phyloP scores from a whole-genome alignment of 2,797 vertebrate genomes.

The Gymnopithys bicolor region DNA sequence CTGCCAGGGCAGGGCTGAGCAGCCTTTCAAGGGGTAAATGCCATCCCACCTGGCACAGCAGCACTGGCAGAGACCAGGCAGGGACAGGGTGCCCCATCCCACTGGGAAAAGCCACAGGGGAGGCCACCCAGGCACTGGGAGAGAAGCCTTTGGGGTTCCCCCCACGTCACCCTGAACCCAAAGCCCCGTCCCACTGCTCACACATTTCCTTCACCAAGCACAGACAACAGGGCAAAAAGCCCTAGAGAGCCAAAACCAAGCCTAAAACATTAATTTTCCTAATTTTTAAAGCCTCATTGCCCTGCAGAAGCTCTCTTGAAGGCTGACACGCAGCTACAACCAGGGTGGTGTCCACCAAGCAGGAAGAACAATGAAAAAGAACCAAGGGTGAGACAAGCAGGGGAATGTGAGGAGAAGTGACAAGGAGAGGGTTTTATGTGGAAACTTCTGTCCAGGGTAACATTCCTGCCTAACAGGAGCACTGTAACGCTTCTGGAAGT shows the following conservation, averaged over 20 bases:
- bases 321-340: not conserved
- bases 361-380: slow-evolving; percentile 31
- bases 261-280: not conserved
- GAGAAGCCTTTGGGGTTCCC: not conserved
- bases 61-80: not conserved
- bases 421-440: slow-evolving; percentile 31
- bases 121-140: not conserved
- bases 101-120: not conserved
- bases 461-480: slow-evolving; percentile 49
- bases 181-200: not conserved
- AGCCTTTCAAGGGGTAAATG: slow-evolving; percentile 69
- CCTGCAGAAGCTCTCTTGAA: not conserved
- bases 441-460: slow-evolving; percentile 32
- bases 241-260: not conserved
- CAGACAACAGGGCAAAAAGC: not conserved
- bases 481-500: slow-evolving; percentile 50
- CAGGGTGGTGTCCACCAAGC: not conserved
- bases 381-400: not conserved
- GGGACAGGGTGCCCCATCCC: not conserved
- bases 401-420: not conserved
- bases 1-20: slow-evolving; percentile 61
- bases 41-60: not conserved
- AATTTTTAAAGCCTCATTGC: not conserved
- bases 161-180: not conserved
- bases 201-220: not conserved